phyloP scores from a whole-genome alignment of 2,797 vertebrate genomes.

The Coilia nasus region DNA sequence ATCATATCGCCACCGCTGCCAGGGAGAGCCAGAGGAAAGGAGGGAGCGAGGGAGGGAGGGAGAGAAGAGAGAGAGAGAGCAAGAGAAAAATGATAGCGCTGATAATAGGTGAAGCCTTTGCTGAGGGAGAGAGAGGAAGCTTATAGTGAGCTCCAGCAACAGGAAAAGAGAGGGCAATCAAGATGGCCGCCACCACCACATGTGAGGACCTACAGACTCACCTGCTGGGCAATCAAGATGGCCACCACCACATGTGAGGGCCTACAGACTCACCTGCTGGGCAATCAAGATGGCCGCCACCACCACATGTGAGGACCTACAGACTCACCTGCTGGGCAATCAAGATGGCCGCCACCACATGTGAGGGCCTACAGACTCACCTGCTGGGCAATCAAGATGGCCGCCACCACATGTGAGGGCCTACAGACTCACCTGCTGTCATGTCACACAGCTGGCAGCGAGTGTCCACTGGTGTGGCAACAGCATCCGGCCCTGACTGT shows the following conservation, averaged over 20 bases:
- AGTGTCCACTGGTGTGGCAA: background rate
- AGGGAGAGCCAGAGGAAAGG: constrained; percentile 27
- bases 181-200: constrained; percentile 30
- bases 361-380: too few species aligned
- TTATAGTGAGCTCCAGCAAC: constrained; percentile 55
- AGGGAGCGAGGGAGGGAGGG: constrained; percentile 28
- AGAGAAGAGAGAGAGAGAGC: constrained; percentile 39
- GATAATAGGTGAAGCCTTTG: constrained; percentile 57
- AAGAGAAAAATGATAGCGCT: constrained; percentile 51
- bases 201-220: background rate
- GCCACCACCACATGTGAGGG: too few species aligned
- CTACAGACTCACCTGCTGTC: background rate
- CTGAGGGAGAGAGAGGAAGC: constrained; percentile 53
- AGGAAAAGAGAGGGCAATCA: constrained; percentile 49
- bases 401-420: constrained; percentile 2
- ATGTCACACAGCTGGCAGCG: background rate
- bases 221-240: too few species aligned
- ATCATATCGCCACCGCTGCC: constrained; percentile 66
- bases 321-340: too few species aligned
- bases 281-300: constrained; percentile 46
- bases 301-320: background rate
- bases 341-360: constrained; percentile 40
- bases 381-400: constrained; percentile 48
- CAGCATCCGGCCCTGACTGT: background rate
- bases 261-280: background rate